These are phyloP conservation scores for Drosophila parthenogenetica DNA, from an alignment of 2,888 invertebrate genomes.

Conservation along the genomic window DNA sequence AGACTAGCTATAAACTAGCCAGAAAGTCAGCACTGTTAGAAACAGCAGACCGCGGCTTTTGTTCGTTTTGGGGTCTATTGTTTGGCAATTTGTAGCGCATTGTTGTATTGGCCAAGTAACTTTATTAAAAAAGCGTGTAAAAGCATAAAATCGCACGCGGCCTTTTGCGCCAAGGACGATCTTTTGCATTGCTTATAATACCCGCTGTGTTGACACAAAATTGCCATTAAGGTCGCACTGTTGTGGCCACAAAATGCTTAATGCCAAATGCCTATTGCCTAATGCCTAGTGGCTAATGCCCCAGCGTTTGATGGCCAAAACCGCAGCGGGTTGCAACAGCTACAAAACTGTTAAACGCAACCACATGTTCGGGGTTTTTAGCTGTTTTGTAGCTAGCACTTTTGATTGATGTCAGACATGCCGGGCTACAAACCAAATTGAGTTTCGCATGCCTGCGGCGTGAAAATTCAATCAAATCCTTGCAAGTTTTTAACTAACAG, in stretches of 20 bases:
- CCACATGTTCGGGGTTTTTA: slow-evolving; percentile 27
- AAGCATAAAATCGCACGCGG: background rate
- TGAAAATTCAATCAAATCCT: slow-evolving; percentile 45
- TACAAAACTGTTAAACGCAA: slow-evolving; percentile 39
- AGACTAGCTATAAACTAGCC: background rate
- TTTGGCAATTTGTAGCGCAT: slow-evolving; percentile 70
- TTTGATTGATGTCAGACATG: slow-evolving; percentile 13
- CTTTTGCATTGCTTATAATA: slow-evolving; percentile 32
- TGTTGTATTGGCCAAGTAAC: slow-evolving; percentile 52
- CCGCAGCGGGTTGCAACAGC: slow-evolving; percentile 47
- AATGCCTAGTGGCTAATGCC: slow-evolving; percentile 10
- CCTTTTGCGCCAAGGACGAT: background rate
- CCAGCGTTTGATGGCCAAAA: slow-evolving; percentile 20
- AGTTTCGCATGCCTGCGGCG: slow-evolving; percentile 27
- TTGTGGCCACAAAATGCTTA: slow-evolving; percentile 50
- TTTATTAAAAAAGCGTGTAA: slow-evolving; percentile 41
- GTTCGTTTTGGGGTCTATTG: slow-evolving; percentile 58
- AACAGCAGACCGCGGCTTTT: slow-evolving; percentile 23
- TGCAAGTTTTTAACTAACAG: slow-evolving; percentile 26
- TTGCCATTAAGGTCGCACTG: slow-evolving; percentile 59
- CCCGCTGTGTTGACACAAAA: slow-evolving; percentile 69
- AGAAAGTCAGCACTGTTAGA: background rate
- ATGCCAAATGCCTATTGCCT: slow-evolving; percentile 9
- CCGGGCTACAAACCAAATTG: slow-evolving; percentile 22
- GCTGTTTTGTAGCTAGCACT: slow-evolving; percentile 10